Conservation (phyloP, 2,113 vertebrate species). For the Tauraco erythrolophus region DNA sequence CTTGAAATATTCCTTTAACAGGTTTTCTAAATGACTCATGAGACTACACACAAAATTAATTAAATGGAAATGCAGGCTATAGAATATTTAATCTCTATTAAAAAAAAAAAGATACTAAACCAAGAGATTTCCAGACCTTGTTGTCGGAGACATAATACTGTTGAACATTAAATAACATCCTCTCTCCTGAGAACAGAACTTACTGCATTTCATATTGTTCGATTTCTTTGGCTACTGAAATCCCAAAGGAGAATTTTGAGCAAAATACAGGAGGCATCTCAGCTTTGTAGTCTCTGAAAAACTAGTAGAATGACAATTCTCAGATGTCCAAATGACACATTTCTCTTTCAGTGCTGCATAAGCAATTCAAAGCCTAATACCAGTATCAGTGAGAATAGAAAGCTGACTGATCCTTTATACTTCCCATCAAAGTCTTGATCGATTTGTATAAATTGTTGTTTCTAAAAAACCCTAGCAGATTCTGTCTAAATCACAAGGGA, state of each 20-base stretch:
- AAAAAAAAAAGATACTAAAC: not conserved
- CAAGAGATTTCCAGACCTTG: not conserved
- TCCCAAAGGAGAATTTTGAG: not conserved
- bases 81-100: not conserved
- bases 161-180: not conserved
- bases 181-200: not conserved
- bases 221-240: not conserved
- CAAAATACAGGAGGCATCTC: not conserved
- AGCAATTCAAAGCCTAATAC: not conserved
- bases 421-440: not conserved
- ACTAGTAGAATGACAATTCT: not conserved
- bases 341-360: not conserved
- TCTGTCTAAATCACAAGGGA: not conserved
- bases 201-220: not conserved
- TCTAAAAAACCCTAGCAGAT: not conserved
- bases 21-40: not conserved
- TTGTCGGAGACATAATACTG: not conserved
- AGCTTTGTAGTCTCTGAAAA: not conserved
- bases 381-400: not conserved
- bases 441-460: not conserved
- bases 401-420: not conserved
- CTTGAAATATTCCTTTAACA: not conserved
- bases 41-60: not conserved
- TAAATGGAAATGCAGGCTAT: not conserved
- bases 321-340: not conserved